phyloP scores from a whole-genome alignment of 2,797 vertebrate species.

The Scyliorhinus canicula region DNA sequence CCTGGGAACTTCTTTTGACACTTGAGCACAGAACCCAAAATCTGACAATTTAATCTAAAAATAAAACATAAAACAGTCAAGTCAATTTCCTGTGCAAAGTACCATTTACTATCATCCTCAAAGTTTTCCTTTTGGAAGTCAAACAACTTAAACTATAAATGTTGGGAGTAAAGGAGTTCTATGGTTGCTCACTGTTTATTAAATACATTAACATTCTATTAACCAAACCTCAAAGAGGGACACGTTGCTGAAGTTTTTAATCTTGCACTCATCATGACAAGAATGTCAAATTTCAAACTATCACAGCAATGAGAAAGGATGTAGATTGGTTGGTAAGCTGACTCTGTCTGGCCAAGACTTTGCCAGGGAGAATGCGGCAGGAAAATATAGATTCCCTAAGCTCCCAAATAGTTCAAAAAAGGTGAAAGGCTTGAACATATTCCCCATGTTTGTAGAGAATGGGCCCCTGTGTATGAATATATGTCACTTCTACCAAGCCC shows the following conservation, averaged over 20 bases:
- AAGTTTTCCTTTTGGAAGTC: not conserved
- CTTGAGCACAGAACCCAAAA: conserved; percentile 96
- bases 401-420: not conserved
- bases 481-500: not conserved
- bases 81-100: not conserved
- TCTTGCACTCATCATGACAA: not conserved
- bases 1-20: conserved; percentile 95
- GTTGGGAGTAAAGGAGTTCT: not conserved
- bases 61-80: conserved; percentile 41
- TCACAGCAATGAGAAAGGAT: not conserved
- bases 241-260: not conserved
- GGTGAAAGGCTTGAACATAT: not conserved
- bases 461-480: not conserved
- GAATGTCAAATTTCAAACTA: not conserved
- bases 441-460: not conserved
- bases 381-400: not conserved
- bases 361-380: not conserved
- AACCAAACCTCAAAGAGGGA: not conserved
- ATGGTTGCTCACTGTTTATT: not conserved
- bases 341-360: not conserved
- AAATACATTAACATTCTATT: not conserved
- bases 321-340: not conserved
- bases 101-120: too few relatives aligned
- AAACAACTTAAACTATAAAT: not conserved
- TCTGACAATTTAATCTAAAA: conserved; percentile 92